Evolutionary conservation across 2,888 invertebrate species (phyloP).

Genomic region (Aspidapion aeneum): DNA sequence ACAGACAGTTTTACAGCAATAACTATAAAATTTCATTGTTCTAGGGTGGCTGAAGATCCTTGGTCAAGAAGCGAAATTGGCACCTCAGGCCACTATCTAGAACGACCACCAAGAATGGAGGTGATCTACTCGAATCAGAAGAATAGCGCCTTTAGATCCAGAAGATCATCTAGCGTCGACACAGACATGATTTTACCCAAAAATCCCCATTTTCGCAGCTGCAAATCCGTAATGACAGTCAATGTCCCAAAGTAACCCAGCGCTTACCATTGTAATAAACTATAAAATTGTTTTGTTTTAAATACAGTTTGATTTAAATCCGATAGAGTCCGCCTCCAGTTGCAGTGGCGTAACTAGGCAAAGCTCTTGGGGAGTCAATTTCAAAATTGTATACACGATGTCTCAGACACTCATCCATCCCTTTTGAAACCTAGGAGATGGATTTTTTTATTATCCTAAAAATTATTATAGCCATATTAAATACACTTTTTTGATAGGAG

Average conservation of each 20-base stretch:
- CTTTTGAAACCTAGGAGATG: no score
- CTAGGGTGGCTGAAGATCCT: slow-evolving; percentile 56
- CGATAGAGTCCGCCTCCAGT: no score
- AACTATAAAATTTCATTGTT: no score
- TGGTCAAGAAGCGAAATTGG: slow-evolving; percentile 59
- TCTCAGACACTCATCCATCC: no score
- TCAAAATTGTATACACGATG: no score
- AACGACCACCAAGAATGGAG: slow-evolving; percentile 46
- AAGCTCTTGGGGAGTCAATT: no score
- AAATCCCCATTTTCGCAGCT: slow-evolving; percentile 20
- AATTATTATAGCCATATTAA: no score
- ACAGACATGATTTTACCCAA: slow-evolving; percentile 27
- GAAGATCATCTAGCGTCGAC: slow-evolving; percentile 41
- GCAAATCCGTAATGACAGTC: slow-evolving; percentile 32
- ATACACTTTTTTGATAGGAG: no score
- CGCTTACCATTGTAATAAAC: slow-evolving; percentile 1
- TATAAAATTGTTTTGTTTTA: slow-evolving; percentile 4
- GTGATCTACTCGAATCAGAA: slow-evolving; percentile 28
- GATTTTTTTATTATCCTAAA: no score
- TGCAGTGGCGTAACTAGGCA: no score
- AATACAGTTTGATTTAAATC: no score
- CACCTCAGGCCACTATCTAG: slow-evolving; percentile 57
- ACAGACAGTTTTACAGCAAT: no score
- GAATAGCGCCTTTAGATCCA: slow-evolving; percentile 36
- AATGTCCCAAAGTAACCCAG: slow-evolving; percentile 21